A percentile compares a stretch with the other conserved stretches of the same genome.
These are phyloP conservation scores for Hyaena hyaena DNA, from an alignment of 2,113 vertebrate genomes.

Conservation along the genomic window DNA sequence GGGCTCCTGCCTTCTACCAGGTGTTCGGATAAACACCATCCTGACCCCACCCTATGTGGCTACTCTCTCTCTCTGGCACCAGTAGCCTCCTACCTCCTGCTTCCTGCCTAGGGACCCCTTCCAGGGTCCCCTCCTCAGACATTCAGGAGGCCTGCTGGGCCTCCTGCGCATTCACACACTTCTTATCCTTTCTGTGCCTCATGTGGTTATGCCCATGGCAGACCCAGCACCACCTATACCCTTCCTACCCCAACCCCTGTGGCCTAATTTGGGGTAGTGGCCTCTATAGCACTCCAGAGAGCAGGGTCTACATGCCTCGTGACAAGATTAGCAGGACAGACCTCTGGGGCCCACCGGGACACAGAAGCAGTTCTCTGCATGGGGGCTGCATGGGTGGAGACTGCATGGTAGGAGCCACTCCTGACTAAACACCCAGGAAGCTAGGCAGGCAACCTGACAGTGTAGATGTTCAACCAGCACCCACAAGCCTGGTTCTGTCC, in stretches of 20 bases:
- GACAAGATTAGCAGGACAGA: background rate
- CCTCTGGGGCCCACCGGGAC: background rate
- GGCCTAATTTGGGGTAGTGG: background rate
- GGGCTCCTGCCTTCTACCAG: background rate
- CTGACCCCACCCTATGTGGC: background rate
- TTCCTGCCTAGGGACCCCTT: background rate
- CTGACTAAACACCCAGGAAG: too few relatives aligned
- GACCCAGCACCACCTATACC: background rate
- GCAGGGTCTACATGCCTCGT: background rate
- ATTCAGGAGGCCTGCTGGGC: background rate
- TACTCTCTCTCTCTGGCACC: background rate
- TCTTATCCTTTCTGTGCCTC: background rate
- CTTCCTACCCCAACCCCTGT: background rate
- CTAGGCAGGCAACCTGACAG: background rate
- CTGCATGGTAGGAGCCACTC: background rate
- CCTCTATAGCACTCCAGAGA: background rate
- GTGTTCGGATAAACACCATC: background rate
- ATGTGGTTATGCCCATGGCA: background rate
- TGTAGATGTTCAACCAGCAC: background rate
- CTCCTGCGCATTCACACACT: too few relatives aligned
- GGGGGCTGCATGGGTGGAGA: background rate
- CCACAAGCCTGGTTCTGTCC: background rate
- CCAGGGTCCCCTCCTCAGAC: background rate
- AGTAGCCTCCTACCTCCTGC: background rate
- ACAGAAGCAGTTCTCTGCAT: background rate